These are phyloP conservation scores for Acheta domesticus DNA, from an alignment of 2,888 invertebrate genomes.

Conservation along the genomic window DNA sequence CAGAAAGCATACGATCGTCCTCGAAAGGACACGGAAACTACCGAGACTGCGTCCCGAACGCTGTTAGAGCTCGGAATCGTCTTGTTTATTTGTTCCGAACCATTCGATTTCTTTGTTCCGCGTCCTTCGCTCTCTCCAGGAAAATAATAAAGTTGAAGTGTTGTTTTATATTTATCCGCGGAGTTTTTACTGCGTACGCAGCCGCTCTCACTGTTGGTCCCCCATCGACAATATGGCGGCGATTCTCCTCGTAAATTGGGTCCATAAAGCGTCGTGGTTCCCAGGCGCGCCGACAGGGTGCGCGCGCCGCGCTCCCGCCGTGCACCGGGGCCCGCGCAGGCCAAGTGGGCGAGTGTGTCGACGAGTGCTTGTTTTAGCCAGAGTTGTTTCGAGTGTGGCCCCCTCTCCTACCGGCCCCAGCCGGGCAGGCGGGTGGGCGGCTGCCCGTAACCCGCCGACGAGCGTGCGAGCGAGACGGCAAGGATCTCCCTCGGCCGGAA, in stretches of 20 bases:
- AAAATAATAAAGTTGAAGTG: conserved; percentile 1
- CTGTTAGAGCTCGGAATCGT: neutral
- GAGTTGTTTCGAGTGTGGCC: neutral
- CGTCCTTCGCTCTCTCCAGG: neutral
- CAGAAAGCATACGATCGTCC: neutral
- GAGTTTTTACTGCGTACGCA: neutral
- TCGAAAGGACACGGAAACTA: neutral
- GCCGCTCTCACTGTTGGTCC: neutral
- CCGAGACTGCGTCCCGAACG: neutral
- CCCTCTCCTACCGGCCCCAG: too few relatives aligned
- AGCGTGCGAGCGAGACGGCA: neutral
- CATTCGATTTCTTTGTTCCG: neutral
- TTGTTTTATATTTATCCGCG: conserved; percentile 1
- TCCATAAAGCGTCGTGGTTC: neutral
- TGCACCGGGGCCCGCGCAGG: too few relatives aligned
- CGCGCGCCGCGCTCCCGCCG: neutral
- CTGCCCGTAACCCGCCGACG: neutral
- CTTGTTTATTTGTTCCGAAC: neutral
- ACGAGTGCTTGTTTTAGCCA: neutral
- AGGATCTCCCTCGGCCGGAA: neutral
- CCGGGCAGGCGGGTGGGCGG: too few relatives aligned
- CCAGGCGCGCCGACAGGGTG: neutral
- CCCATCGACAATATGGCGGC: neutral
- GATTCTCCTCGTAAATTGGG: conserved; percentile 3
- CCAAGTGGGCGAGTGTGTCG: neutral